These are phyloP conservation scores for Peromyscus attwateri DNA, from an alignment of 2,797 vertebrate species.

Conservation along the genomic window DNA sequence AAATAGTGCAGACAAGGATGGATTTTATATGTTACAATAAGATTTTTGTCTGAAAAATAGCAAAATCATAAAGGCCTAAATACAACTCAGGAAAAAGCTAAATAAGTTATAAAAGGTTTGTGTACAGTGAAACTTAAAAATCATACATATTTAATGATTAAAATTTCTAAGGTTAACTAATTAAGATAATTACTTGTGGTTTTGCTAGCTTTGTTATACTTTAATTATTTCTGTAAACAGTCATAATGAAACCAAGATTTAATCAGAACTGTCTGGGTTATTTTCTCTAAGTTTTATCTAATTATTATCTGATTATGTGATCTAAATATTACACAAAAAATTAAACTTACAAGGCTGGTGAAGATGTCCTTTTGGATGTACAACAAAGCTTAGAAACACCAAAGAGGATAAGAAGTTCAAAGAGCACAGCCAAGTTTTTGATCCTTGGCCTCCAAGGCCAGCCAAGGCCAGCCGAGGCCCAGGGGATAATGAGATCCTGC, in stretches of 20 bases:
- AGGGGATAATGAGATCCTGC: not conserved
- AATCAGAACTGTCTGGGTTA: not conserved
- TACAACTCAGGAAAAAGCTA: not conserved
- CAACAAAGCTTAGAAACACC: not conserved
- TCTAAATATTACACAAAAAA: not conserved
- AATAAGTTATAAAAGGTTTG: not conserved
- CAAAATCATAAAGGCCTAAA: not conserved
- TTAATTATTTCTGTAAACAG: not conserved
- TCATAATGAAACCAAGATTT: not conserved
- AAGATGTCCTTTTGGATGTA: not conserved
- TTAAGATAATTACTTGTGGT: not conserved
- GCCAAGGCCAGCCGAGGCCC: no score
- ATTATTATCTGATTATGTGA: not conserved
- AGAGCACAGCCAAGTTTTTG: not conserved
- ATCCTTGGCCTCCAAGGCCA: not conserved
- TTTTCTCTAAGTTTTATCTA: not conserved
- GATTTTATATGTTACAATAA: not conserved
- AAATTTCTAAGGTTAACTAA: not conserved
- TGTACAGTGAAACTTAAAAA: not conserved
- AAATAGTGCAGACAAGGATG: not conserved
- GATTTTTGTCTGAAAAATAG: not conserved
- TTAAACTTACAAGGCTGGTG: not conserved
- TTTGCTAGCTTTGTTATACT: not conserved
- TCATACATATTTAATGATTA: not conserved
- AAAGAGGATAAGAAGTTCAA: not conserved